These are phyloP conservation scores for Myrmecobius fasciatus DNA, from an alignment of 2,113 vertebrate genomes.

Conservation along the genomic window DNA sequence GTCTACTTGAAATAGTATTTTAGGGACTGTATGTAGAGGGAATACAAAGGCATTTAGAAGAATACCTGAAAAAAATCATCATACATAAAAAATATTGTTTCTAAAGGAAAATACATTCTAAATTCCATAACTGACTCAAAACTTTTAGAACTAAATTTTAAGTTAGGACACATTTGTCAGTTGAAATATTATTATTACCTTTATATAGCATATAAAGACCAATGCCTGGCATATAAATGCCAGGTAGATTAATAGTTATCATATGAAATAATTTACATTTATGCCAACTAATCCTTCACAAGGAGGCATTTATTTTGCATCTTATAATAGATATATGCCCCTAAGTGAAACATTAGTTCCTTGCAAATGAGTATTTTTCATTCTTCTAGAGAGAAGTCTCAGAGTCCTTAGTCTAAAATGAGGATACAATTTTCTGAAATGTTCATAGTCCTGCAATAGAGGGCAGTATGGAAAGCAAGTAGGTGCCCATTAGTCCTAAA, in stretches of 20 bases:
- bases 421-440: background rate
- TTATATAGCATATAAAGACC: background rate
- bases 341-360: background rate
- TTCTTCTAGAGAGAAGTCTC: background rate
- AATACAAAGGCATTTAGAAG: background rate
- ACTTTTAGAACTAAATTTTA: background rate
- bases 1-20: background rate
- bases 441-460: background rate
- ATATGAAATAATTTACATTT: background rate
- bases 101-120: background rate
- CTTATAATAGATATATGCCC: background rate
- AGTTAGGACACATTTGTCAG: background rate
- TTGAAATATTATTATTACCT: background rate
- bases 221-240: background rate
- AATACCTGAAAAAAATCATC: background rate
- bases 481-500: background rate
- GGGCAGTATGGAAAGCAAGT: background rate
- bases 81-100: background rate
- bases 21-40: background rate
- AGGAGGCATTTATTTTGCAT: background rate
- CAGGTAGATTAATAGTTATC: background rate
- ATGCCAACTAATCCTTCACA: background rate
- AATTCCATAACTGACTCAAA: background rate
- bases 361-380: background rate
- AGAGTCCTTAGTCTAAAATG: background rate